Percentiles rank a stretch among this genome's conserved stretches.
phyloP scores from a whole-genome alignment of 2,888 invertebrate genomes.

The Nomada fucata region DNA sequence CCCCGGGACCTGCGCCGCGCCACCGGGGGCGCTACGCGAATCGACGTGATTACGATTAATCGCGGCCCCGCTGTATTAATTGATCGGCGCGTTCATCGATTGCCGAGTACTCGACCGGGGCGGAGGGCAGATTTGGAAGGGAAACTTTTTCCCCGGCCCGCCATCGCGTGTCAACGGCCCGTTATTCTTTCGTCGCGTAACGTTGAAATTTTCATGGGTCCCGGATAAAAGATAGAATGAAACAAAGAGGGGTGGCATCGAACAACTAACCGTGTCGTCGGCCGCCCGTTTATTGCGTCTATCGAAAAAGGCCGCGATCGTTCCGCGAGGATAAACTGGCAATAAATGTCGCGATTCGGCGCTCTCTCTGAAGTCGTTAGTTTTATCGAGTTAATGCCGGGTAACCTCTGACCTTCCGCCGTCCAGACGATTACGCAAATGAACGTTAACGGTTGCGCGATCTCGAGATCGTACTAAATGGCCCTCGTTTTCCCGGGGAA shows the following conservation, averaged over 20 bases:
- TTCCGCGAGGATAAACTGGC: constrained; percentile 51
- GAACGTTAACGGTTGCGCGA: background rate
- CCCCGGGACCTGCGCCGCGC: background rate
- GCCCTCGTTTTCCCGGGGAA: background rate
- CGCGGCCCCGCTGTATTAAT: background rate
- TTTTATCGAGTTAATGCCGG: constrained; percentile 23
- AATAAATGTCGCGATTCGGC: constrained; percentile 36
- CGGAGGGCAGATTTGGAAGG: no score
- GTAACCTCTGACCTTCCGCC: constrained; percentile 14
- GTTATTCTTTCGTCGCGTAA: background rate
- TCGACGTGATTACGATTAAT: constrained; percentile 17
- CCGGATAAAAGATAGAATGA: background rate
- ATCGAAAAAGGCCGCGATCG: constrained; percentile 15
- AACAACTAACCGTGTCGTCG: constrained; percentile 13
- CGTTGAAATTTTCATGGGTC: background rate
- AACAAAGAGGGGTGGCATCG: background rate
- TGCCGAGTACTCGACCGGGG: no score
- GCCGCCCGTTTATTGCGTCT: constrained; percentile 22
- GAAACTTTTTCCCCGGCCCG: no score
- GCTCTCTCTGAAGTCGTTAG: constrained; percentile 30
- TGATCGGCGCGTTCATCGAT: background rate
- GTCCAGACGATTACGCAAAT: constrained; percentile 34
- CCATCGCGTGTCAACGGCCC: background rate
- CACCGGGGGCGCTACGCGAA: background rate
- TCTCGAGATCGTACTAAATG: no score